Evolutionary conservation across 1,140 invertebrate genomes (phyloP).

Genomic region (Arion vulgaris): DNA sequence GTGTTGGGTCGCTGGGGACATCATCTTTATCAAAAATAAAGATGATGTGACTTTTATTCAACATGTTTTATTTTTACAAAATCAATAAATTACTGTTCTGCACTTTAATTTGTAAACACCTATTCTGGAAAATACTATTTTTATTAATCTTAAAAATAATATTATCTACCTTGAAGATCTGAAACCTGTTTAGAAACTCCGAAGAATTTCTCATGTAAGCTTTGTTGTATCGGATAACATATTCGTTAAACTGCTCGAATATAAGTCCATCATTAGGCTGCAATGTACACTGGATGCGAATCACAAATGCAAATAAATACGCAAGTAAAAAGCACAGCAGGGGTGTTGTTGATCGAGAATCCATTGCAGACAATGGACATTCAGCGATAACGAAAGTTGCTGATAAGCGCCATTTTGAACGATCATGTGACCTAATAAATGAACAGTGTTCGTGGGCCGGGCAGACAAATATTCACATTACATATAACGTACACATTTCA

Average conservation of each 20-base stretch:
- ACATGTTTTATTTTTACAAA: too few relatives aligned
- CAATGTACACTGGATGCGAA: background rate
- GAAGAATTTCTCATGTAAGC: conserved; percentile 1
- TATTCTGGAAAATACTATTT: too few relatives aligned
- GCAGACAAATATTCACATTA: too few relatives aligned
- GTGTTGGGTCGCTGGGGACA: too few relatives aligned
- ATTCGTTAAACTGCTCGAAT: background rate
- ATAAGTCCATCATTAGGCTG: background rate
- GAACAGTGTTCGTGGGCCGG: too few relatives aligned
- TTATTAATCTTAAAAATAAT: too few relatives aligned
- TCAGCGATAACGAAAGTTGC: background rate
- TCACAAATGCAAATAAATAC: background rate
- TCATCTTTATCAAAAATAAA: too few relatives aligned
- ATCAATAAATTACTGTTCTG: too few relatives aligned
- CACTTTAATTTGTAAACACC: too few relatives aligned
- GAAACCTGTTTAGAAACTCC: background rate
- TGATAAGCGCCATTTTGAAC: background rate
- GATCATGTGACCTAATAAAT: background rate
- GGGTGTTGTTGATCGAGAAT: background rate
- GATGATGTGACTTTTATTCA: too few relatives aligned
- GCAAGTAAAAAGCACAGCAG: background rate
- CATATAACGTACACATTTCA: too few relatives aligned
- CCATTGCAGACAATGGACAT: too few relatives aligned
- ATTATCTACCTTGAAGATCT: conserved; percentile 2
- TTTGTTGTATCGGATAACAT: background rate